Evolutionary conservation across 2,888 invertebrate species (phyloP).

Genomic region (Athetis lepigone): DNA sequence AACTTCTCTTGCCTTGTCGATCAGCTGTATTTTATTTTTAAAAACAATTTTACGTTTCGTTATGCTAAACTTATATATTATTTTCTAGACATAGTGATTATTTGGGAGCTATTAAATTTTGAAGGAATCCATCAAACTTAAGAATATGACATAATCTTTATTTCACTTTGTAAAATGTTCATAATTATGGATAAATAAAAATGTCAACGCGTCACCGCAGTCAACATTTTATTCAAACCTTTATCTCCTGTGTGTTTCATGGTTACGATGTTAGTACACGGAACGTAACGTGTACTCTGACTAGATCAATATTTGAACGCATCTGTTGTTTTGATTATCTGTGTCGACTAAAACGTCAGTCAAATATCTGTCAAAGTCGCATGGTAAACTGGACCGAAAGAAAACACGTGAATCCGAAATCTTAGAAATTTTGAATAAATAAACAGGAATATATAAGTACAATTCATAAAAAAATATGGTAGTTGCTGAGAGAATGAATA

Average conservation of each 20-base stretch:
- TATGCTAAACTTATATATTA: slow-evolving; percentile 1
- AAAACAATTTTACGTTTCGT: slow-evolving; percentile 76
- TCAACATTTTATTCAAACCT: too few species aligned
- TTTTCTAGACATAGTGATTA: not conserved
- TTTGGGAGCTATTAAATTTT: not conserved
- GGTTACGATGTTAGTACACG: not conserved
- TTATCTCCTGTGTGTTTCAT: too few species aligned
- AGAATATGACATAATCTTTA: not conserved
- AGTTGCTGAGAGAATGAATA: slow-evolving; percentile 75
- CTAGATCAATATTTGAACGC: slow-evolving; percentile 2
- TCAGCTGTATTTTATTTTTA: slow-evolving; percentile 88
- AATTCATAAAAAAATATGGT: slow-evolving; percentile 70
- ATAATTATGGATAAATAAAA: too few species aligned
- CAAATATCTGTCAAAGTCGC: slow-evolving; percentile 19
- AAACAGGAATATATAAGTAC: too few species aligned
- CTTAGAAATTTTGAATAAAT: slow-evolving; percentile 6
- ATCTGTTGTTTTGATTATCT: not conserved
- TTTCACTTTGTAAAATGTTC: not conserved
- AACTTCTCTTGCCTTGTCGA: slow-evolving; percentile 72
- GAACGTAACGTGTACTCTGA: not conserved
- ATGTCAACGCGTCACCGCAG: too few species aligned
- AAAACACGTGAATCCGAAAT: slow-evolving; percentile 51
- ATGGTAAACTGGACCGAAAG: slow-evolving; percentile 12
- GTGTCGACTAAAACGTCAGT: not conserved
- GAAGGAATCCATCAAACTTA: not conserved